These are phyloP conservation scores for Micromussa lordhowensis DNA, from an alignment of 92 coral and sea anemone species.

Conservation along the genomic window DNA sequence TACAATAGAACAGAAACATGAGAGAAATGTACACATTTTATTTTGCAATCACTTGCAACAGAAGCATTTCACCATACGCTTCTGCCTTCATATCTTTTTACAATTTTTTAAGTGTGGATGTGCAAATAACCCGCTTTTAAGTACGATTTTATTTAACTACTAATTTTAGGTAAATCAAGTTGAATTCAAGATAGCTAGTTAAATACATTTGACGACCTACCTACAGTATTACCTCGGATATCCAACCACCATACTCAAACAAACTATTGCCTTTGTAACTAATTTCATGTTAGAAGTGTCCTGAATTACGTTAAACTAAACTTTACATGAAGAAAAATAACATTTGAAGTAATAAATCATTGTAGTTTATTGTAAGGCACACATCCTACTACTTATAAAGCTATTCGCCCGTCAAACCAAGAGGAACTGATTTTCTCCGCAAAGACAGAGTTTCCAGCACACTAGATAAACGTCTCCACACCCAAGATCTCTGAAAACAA, in stretches of 20 bases:
- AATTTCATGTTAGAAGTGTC: background rate
- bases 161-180: background rate
- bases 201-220: background rate
- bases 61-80: background rate
- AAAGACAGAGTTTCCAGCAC: background rate
- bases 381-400: background rate
- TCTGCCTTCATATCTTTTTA: background rate
- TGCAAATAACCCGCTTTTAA: conserved; percentile 1
- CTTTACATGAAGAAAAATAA: background rate
- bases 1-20: background rate
- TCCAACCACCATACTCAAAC: background rate
- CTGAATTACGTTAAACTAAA: background rate
- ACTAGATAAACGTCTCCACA: background rate
- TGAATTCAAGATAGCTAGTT: background rate
- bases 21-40: background rate
- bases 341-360: background rate
- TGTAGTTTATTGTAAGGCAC: background rate
- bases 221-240: background rate
- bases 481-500: background rate
- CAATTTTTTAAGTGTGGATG: background rate
- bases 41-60: conserved; percentile 3
- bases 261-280: background rate
- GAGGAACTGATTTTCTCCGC: background rate
- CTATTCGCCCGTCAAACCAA: background rate
- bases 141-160: background rate